These are phyloP conservation scores for Prunella fulvescens DNA, from an alignment of 2,113 vertebrate genomes.

Conservation along the genomic window DNA sequence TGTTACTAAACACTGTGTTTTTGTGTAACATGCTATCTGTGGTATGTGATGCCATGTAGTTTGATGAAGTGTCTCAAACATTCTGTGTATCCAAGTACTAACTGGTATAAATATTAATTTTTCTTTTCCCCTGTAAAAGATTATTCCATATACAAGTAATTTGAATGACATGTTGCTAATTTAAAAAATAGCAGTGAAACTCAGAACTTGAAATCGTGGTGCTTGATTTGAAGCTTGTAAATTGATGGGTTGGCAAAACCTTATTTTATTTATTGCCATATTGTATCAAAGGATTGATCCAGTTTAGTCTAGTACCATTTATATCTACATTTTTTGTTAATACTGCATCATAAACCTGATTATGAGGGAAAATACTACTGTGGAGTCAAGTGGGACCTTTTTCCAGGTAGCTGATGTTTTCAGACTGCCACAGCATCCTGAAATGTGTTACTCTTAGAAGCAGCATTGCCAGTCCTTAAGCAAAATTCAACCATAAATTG, in stretches of 20 bases:
- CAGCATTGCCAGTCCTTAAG: neutral
- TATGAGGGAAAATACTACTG: neutral
- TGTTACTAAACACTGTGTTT: neutral
- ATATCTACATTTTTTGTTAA: neutral
- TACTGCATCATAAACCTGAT: neutral
- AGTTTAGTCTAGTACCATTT: neutral
- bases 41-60: neutral
- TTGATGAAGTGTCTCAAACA: neutral
- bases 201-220: neutral
- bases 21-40: neutral
- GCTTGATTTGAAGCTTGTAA: neutral
- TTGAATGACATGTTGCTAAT: neutral
- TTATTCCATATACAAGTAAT: neutral
- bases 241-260: neutral
- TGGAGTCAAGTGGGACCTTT: neutral
- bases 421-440: neutral
- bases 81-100: neutral
- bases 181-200: neutral
- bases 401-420: neutral
- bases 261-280: neutral
- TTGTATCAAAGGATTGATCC: neutral
- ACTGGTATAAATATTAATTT: neutral
- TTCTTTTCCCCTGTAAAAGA: neutral
- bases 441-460: neutral
- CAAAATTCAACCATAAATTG: conserved; percentile 22